Conservation (phyloP, 2,888 invertebrate species). For the Ceratothoa steindachneri region DNA sequence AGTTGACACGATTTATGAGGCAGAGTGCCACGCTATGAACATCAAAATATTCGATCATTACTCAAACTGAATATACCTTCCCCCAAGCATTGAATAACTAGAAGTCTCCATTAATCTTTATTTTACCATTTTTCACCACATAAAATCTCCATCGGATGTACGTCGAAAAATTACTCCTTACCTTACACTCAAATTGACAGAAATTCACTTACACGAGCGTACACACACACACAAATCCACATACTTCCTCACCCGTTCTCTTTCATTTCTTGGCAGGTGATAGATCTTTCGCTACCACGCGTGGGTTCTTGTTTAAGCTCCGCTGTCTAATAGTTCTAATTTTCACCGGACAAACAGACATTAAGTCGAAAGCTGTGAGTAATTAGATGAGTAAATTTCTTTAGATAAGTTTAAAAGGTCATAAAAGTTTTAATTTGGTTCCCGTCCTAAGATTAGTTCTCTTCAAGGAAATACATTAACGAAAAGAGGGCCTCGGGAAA, state of each 20-base stretch:
- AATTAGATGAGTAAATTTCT: neutral
- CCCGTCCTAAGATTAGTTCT: neutral
- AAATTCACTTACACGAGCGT: neutral
- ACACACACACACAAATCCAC: slow-evolving; percentile 20
- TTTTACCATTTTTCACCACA: no score
- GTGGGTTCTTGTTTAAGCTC: neutral
- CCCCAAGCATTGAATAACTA: no score
- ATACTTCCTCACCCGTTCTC: neutral
- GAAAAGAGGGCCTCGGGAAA: no score
- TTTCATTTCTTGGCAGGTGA: neutral
- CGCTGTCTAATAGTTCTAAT: neutral
- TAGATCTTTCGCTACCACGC: neutral
- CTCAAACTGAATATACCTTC: no score
- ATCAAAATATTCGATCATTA: no score
- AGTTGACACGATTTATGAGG: no score
- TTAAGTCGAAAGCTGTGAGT: neutral
- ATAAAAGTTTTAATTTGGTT: neutral
- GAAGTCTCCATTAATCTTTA: no score
- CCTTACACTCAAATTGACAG: neutral
- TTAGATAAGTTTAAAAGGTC: neutral
- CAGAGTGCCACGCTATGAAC: no score
- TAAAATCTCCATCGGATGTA: no score
- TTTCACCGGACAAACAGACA: neutral
- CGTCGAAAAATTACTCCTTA: no score
- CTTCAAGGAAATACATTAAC: neutral